Conservation (phyloP, 1,140 invertebrate genomes). For the Calephelis nemesis region DNA sequence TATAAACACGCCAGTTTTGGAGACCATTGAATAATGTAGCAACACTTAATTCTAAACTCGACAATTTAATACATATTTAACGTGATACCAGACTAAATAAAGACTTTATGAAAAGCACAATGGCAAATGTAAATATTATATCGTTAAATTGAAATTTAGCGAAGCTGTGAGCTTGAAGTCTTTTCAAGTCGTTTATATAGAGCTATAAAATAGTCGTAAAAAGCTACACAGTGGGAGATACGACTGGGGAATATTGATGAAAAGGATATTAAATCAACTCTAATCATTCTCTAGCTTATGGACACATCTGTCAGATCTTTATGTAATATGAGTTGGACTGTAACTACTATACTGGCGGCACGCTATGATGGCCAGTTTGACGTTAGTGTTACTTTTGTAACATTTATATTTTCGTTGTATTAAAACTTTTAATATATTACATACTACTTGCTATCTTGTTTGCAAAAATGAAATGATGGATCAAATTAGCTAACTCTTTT, state of each 20-base stretch:
- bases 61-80: background rate
- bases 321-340: no score
- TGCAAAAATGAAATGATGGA: no score
- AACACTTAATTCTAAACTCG: background rate
- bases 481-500: no score
- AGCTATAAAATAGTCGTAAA: constrained; percentile 31
- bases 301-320: background rate
- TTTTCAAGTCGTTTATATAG: constrained; percentile 27
- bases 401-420: no score
- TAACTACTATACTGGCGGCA: no score
- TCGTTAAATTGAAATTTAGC: constrained; percentile 14
- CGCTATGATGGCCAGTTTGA: no score
- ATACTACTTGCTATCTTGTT: no score
- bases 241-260: constrained; percentile 3
- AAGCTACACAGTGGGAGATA: constrained; percentile 22
- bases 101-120: constrained; percentile 4
- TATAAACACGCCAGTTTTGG: no score
- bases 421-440: no score
- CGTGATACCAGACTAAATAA: background rate
- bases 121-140: constrained; percentile 16
- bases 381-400: no score
- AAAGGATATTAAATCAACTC: background rate
- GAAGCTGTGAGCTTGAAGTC: background rate
- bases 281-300: constrained; percentile 1
- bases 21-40: background rate